Conservation (phyloP, 92 coral and sea anemone genomes). For the Zoanthus sansibaricus region DNA sequence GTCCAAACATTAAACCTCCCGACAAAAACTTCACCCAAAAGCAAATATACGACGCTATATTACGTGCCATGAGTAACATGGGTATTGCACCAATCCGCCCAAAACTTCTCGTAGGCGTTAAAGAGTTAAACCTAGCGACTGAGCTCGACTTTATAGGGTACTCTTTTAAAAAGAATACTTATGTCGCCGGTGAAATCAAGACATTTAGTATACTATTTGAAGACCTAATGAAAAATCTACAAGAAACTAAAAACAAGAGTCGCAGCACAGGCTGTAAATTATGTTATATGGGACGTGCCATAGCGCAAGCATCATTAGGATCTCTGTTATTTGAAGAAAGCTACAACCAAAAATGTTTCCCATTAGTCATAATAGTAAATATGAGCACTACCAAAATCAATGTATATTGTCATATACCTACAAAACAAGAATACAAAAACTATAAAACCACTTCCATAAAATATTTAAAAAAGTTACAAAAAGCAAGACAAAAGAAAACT, state of each 20-base stretch:
- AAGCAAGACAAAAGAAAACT: too few species aligned
- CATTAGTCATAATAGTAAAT: neutral
- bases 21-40: neutral
- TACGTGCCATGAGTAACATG: neutral
- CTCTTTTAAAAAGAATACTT: neutral
- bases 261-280: neutral
- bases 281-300: neutral
- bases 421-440: neutral
- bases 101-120: neutral
- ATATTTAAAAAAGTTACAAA: neutral
- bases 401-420: neutral
- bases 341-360: neutral
- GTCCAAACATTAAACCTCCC: neutral
- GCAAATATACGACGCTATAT: neutral
- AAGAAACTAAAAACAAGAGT: neutral
- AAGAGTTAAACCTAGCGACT: neutral
- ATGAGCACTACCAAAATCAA: neutral
- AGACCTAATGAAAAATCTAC: neutral
- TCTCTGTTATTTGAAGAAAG: neutral
- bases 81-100: neutral
- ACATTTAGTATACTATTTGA: neutral
- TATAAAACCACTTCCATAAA: neutral
- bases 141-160: neutral
- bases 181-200: neutral
- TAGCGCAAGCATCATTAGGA: neutral